These are phyloP conservation scores for Gryllus bimaculatus DNA, from an alignment of 1,140 invertebrate genomes.

Conservation along the genomic window DNA sequence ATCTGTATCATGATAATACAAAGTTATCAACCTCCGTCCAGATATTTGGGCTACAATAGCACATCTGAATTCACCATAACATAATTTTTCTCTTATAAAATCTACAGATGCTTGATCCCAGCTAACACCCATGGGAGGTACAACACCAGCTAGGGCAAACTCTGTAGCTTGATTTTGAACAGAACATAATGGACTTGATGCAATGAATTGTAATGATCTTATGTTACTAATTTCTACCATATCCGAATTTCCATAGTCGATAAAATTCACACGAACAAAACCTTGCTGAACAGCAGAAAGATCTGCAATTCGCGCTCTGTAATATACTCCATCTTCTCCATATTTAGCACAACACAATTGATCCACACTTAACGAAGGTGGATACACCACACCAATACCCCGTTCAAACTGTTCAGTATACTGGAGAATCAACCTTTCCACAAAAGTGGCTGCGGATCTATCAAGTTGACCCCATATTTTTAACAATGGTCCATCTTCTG, in stretches of 20 bases:
- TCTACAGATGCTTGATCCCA: constrained; percentile 42
- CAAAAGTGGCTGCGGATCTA: constrained; percentile 39
- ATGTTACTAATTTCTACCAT: constrained; percentile 43
- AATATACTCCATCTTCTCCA: constrained; percentile 50
- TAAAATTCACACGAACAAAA: constrained; percentile 48
- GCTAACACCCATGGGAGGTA: constrained; percentile 32
- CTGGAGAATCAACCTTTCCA: constrained; percentile 43
- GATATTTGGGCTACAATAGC: constrained; percentile 32
- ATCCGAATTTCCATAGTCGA: constrained; percentile 60
- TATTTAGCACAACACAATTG: constrained; percentile 53
- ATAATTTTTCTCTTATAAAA: constrained; percentile 37
- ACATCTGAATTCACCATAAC: constrained; percentile 40
- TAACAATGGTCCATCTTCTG: constrained; percentile 50
- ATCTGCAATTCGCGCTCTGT: constrained; percentile 46
- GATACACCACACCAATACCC: constrained; percentile 34
- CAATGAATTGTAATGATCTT: constrained; percentile 41
- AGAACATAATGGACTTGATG: constrained; percentile 36
- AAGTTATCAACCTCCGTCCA: constrained; percentile 26
- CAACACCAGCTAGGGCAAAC: constrained; percentile 45
- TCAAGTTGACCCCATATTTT: constrained; percentile 57
- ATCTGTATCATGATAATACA: constrained; percentile 29
- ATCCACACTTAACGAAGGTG: constrained; percentile 37
- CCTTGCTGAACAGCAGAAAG: constrained; percentile 35
- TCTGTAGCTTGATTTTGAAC: constrained; percentile 42
- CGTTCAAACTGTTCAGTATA: constrained; percentile 25